Evolutionary conservation across 2,113 vertebrate species (phyloP), one percentile per base, ranked within the genome.

Genomic region (Aegithalos caudatus): DNA sequence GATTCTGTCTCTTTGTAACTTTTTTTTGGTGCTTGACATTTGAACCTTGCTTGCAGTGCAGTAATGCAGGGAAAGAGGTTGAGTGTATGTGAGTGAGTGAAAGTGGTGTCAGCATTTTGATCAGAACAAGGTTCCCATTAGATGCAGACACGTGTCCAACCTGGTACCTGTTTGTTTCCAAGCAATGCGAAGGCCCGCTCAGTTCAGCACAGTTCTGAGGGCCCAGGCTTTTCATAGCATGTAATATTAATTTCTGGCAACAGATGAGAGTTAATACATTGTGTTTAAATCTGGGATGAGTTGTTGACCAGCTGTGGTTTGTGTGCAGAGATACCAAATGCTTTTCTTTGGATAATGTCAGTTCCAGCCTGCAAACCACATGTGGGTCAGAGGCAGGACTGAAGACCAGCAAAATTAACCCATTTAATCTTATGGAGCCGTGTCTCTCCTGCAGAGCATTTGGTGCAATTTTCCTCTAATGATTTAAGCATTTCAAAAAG

Each of bases 241-340:
- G 81, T 94, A 97, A 50, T 90, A 95, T 50, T 83, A 90, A 90
- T 94, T 97, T 97, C 90, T 95, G 96, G 92, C 88, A 97, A 37
- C 81, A 97, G 95, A 98, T 95, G 95, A 97, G 88, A 95, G 90
- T 61, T 94, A 62, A 92, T 95, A 92, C 71, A 92, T 90, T 83
- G 78, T 86, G 81, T 76, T 94, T 97, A 88, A 88, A 88, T 95
- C 97, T 97, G 97, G 96, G 97, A 96, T 91, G 94, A 91, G 94
- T 74, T 96, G 81, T 80, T 95, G 96, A 95, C 96, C 97, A 98
- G 97, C 98, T 98, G 98, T 88, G 91, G 94, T 93, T 95, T 92
- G 83, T 97, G 93, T 72, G 73, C 92, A 90, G 94, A 94, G 88
- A 89, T 86, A 96, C 21, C 51, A 79, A 94, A 94, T 79, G 58